Conservation (phyloP, 2,113 vertebrate species). For the Kryptolebias marmoratus region DNA sequence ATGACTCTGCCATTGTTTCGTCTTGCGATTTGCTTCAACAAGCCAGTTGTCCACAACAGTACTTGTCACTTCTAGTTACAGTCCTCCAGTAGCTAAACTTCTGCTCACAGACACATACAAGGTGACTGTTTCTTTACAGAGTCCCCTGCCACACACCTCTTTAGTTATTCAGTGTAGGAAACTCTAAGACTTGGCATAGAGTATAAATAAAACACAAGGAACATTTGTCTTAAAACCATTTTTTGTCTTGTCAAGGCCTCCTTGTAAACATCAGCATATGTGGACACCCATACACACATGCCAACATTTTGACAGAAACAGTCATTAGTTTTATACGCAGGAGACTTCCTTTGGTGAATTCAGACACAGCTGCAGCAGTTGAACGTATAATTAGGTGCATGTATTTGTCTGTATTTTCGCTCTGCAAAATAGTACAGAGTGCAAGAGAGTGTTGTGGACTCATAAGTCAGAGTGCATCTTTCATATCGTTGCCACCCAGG, state of each 20-base stretch:
- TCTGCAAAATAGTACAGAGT: constrained; percentile 24
- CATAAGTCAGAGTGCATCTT: constrained; percentile 62
- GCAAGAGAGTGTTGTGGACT: constrained; percentile 15
- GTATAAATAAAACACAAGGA: constrained; percentile 66
- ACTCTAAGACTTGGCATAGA: constrained; percentile 44
- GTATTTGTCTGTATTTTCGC: constrained; percentile 45
- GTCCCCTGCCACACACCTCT: constrained; percentile 50
- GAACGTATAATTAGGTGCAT: constrained; percentile 71
- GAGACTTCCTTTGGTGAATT: constrained; percentile 48
- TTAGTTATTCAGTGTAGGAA: constrained; percentile 67
- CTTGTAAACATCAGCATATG: constrained; percentile 36
- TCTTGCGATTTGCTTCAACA: constrained; percentile 58
- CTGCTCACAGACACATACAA: constrained; percentile 19
- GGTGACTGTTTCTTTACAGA: constrained; percentile 18
- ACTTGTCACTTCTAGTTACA: constrained; percentile 58
- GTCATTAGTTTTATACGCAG: constrained; percentile 39
- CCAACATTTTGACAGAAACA: constrained; percentile 17
- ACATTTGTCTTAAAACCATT: constrained; percentile 59
- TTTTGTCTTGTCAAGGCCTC: constrained; percentile 48
- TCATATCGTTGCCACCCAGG: constrained; percentile 79
- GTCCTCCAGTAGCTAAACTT: constrained; percentile 23
- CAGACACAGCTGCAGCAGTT: constrained; percentile 50
- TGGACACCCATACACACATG: constrained; percentile 28
- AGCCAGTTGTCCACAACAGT: constrained; percentile 44
- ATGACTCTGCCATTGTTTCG: constrained; percentile 42